These are phyloP conservation scores for Lycaena phlaeas DNA, from an alignment of 2,888 invertebrate genomes.

Conservation along the genomic window DNA sequence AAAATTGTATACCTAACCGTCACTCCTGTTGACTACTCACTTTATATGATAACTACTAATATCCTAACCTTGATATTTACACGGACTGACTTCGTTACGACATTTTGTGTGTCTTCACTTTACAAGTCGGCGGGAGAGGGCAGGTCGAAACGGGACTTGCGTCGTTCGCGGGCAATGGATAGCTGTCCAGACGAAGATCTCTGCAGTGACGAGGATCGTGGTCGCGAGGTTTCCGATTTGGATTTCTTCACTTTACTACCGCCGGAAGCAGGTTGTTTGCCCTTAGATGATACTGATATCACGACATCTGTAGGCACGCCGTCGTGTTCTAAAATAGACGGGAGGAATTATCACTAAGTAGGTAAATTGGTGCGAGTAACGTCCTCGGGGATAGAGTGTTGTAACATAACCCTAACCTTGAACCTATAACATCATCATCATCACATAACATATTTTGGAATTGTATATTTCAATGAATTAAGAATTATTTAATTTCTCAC, in stretches of 20 bases:
- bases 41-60: background rate
- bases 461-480: too few relatives aligned
- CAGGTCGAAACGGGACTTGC: slow-evolving; percentile 55
- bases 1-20: too few relatives aligned
- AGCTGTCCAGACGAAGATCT: slow-evolving; percentile 59
- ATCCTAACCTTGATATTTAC: background rate
- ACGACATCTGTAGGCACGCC: slow-evolving; percentile 54
- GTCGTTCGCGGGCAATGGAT: slow-evolving; percentile 46
- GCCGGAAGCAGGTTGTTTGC: slow-evolving; percentile 64
- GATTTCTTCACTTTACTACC: slow-evolving; percentile 64
- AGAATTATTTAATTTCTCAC: too few relatives aligned
- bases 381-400: background rate
- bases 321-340: slow-evolving; percentile 40
- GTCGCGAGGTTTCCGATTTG: slow-evolving; percentile 51
- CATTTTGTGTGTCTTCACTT: slow-evolving; percentile 20
- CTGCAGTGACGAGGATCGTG: slow-evolving; percentile 57
- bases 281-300: slow-evolving; percentile 60
- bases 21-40: background rate
- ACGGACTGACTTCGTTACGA: slow-evolving; percentile 12
- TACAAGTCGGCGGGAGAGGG: slow-evolving; percentile 54
- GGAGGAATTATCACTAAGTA: background rate
- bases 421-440: too few relatives aligned
- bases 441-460: too few relatives aligned
- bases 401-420: too few relatives aligned
- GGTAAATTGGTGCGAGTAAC: background rate